Conservation (phyloP, 2,888 invertebrate species). For the Phlogophora meticulosa region DNA sequence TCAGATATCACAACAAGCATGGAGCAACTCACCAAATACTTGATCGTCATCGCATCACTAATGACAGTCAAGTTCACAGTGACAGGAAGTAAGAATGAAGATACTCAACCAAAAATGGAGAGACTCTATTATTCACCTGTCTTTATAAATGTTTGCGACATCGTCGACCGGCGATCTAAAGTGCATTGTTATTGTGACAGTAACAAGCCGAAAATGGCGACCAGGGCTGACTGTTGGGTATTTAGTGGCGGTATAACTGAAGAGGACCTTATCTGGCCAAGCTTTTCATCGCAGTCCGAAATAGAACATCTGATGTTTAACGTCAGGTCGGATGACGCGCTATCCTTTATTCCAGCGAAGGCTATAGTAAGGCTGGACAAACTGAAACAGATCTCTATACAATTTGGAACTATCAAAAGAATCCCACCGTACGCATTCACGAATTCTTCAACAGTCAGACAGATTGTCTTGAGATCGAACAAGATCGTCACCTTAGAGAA, state of each 20-base stretch:
- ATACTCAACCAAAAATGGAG: constrained; percentile 80
- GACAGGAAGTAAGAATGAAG: constrained; percentile 83
- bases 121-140: constrained; percentile 82
- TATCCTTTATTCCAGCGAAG: constrained; percentile 94
- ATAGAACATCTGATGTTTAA: constrained; percentile 93
- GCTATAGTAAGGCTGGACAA: constrained; percentile 93
- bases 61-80: constrained; percentile 85
- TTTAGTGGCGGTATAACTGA: constrained; percentile 91
- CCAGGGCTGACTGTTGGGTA: constrained; percentile 94
- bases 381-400: constrained; percentile 93
- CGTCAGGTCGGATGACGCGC: constrained; percentile 93
- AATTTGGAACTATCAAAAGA: constrained; percentile 93
- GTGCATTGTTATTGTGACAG: constrained; percentile 89
- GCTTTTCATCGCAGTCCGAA: constrained; percentile 93
- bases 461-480: constrained; percentile 93
- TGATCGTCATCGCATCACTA: constrained; percentile 84
- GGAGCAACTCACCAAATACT: constrained; percentile 83
- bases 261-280: constrained; percentile 94
- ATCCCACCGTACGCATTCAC: constrained; percentile 94
- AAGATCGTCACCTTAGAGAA: constrained; percentile 93
- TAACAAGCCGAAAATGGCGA: constrained; percentile 89
- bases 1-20: constrained; percentile 75
- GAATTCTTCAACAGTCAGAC: constrained; percentile 93
- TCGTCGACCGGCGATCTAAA: constrained; percentile 85
- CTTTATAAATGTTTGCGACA: constrained; percentile 88